Evolutionary conservation across 2,888 invertebrate genomes (phyloP).

Genomic region (Phlogophora meticulosa): DNA sequence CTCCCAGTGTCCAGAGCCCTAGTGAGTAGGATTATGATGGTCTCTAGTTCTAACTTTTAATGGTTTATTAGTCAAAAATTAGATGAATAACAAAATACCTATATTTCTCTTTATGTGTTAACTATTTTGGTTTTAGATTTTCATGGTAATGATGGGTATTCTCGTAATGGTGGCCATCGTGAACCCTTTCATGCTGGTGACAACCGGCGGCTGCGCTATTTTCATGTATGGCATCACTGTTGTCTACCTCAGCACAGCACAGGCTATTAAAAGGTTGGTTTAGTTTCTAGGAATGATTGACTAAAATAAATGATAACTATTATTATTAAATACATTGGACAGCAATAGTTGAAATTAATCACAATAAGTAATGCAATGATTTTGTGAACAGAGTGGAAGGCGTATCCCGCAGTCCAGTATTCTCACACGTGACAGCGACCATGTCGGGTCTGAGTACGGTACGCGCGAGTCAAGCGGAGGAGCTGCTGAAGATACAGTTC

Average conservation of each 20-base stretch:
- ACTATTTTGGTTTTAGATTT: conserved; percentile 88
- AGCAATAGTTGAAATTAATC: neutral
- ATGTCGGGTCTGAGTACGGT: conserved; percentile 95
- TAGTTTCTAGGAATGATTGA: no score
- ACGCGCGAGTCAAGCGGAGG: conserved; percentile 93
- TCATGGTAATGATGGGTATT: conserved; percentile 93
- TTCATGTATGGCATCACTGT: conserved; percentile 92
- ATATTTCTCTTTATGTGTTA: no score
- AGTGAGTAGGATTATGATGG: no score
- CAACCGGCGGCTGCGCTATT: conserved; percentile 91
- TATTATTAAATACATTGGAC: no score
- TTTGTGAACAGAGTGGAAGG: conserved; percentile 81
- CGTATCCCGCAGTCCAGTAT: conserved; percentile 94
- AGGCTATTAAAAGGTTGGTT: conserved; percentile 92
- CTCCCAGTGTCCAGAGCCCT: no score
- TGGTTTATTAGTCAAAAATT: no score
- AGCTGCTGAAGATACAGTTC: conserved; percentile 92
- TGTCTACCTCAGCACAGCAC: conserved; percentile 94
- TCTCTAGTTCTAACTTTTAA: no score
- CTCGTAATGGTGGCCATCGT: conserved; percentile 94
- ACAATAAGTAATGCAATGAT: neutral
- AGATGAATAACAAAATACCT: no score
- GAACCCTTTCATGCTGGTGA: conserved; percentile 93
- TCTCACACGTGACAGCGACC: conserved; percentile 95
- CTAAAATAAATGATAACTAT: no score